These are phyloP conservation scores for Marasmarcha lunaedactyla DNA, from an alignment of 2,888 invertebrate genomes.

Conservation along the genomic window DNA sequence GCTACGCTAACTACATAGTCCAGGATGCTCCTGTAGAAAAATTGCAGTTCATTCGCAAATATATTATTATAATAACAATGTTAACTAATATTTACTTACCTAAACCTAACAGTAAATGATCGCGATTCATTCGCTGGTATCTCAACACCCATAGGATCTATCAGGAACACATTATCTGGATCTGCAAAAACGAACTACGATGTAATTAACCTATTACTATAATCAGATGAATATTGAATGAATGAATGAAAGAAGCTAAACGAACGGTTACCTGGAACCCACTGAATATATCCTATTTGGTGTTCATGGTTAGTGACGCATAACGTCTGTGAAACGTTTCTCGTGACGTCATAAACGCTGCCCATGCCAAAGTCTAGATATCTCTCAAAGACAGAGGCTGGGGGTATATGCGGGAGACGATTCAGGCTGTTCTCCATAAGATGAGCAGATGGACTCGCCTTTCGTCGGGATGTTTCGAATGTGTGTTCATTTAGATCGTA, in stretches of 20 bases:
- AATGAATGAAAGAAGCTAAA: background rate
- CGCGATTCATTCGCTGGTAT: slow-evolving; percentile 55
- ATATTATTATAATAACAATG: too few relatives aligned
- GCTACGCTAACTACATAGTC: too few relatives aligned
- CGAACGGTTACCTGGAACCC: slow-evolving; percentile 41
- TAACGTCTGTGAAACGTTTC: slow-evolving; percentile 54
- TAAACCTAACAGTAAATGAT: slow-evolving; percentile 51
- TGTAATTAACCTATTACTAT: slow-evolving; percentile 2
- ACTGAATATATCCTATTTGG: slow-evolving; percentile 49
- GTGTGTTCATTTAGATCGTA: slow-evolving; percentile 37
- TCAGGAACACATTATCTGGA: slow-evolving; percentile 46
- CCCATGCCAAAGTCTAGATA: slow-evolving; percentile 55
- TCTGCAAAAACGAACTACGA: slow-evolving; percentile 30
- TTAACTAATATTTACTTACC: slow-evolving; percentile 28
- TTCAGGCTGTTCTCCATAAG: slow-evolving; percentile 58
- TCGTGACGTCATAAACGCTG: slow-evolving; percentile 36
- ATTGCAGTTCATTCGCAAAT: too few relatives aligned
- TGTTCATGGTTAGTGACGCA: slow-evolving; percentile 54
- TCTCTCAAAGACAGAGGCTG: slow-evolving; percentile 50
- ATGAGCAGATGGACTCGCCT: slow-evolving; percentile 34
- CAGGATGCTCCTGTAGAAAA: too few relatives aligned
- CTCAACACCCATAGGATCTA: slow-evolving; percentile 42
- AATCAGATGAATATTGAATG: background rate
- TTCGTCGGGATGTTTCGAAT: slow-evolving; percentile 38
- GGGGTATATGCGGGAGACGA: slow-evolving; percentile 38